Conservation (phyloP, 2,113 vertebrate species). For the Panthera leo region DNA sequence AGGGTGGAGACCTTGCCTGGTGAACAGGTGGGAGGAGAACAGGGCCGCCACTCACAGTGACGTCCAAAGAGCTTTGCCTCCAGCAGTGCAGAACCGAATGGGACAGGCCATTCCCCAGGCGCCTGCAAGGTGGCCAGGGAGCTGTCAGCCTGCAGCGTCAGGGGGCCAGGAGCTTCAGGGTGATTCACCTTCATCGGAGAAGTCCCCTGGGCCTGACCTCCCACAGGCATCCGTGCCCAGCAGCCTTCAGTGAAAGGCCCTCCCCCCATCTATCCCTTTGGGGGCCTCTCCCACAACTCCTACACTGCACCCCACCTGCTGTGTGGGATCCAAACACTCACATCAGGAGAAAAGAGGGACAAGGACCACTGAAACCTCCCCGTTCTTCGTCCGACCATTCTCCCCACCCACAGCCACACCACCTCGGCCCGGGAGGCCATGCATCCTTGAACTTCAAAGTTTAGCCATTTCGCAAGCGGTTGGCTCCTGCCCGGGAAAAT, state of each 20-base stretch:
- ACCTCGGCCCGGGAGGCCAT: background rate
- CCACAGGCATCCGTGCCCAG: background rate
- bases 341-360: background rate
- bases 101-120: too few species aligned
- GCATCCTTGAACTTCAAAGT: slow-evolving; percentile 17
- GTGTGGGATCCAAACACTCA: background rate
- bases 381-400: background rate
- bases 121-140: background rate
- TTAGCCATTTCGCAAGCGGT: background rate
- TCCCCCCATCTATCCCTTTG: background rate
- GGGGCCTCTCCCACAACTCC: background rate
- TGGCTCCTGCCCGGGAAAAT: slow-evolving; percentile 27
- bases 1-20: accelerated
- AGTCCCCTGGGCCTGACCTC: background rate
- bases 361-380: background rate
- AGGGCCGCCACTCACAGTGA: background rate
- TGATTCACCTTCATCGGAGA: background rate
- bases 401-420: background rate
- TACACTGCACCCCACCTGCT: accelerated
- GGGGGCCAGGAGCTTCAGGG: background rate
- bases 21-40: background rate
- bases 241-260: background rate
- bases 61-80: background rate
- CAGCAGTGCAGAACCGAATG: too few species aligned
- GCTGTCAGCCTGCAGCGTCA: accelerated